Evolutionary conservation across 2,888 invertebrate species (phyloP), one percentile per base, ranked within the genome.

Genomic region (Ptilodon capucinus): DNA sequence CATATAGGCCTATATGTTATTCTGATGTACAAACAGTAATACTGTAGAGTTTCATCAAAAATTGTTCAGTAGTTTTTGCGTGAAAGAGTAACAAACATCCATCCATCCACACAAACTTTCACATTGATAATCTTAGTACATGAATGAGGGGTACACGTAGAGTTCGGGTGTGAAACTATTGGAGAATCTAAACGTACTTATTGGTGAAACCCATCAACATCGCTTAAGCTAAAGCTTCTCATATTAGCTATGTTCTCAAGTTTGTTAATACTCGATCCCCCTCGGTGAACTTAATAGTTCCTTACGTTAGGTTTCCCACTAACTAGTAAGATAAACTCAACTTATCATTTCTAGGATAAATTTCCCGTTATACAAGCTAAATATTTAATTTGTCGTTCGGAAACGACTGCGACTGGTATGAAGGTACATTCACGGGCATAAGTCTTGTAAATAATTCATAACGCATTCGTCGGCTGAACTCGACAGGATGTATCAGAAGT

Each of bases 361-460:
- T 40, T 43, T 40, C 35, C 14, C 2, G 14, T 44, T 40, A 38
- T 44, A 46, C 40, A 40, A 35, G 18, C 8, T 44, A 43, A 52
- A 46, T 47, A 45, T 41, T 49, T 46, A 50, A 63, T 42, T 51
- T 38, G 25, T 9, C 45, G 14, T 46, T 46, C 34, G 40, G 28
- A 23, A 38, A 40, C 28, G 40, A 51, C 39, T 41, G 45, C 34
- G 49, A 23, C 16, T 43, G 38, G 13, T 28, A n/a, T n/a, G n/a
- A n/a, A n/a, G 42, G 18, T 38, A 38, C 19, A 19, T 21, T 18
- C 19, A 19, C 38, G 19, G 39, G 49, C 42, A 42, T 6, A 38
- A 25, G 32, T 17, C 28, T 16, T 43, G 58, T 82, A 75, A 81
- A 84, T 84, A 83, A 82, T 82, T 84, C 79, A 84, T 82, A 79